Evolutionary conservation across 30 jellyfish, hydroid and myxozoan species (phyloP).

Genomic region (Chrysaora quinquecirrha): DNA sequence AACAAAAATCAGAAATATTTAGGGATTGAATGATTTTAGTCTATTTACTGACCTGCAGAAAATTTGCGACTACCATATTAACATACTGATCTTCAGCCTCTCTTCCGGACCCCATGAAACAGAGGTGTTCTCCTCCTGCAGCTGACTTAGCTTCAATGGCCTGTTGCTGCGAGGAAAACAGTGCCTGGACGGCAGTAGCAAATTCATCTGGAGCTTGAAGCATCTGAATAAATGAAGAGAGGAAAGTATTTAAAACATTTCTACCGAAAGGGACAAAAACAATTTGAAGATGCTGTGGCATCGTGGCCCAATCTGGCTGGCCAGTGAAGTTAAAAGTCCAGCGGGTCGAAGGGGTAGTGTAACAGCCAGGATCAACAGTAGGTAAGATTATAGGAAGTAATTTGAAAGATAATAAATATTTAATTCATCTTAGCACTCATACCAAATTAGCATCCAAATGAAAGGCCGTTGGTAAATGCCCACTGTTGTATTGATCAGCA

Average conservation of each 20-base stretch:
- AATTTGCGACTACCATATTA: constrained; percentile 97
- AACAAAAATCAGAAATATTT: neutral
- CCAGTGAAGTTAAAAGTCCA: too few relatives aligned
- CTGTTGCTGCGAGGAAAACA: constrained; percentile 96
- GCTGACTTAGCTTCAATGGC: constrained; percentile 95
- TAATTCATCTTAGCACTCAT: too few relatives aligned
- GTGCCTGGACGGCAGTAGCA: constrained; percentile 89
- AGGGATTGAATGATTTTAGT: too few relatives aligned
- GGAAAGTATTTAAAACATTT: too few relatives aligned
- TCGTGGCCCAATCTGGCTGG: too few relatives aligned
- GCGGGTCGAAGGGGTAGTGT: too few relatives aligned
- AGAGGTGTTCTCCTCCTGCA: constrained; percentile 97
- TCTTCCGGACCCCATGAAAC: constrained; percentile 98
- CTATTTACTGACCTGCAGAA: constrained; percentile 74
- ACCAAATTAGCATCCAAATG: constrained; percentile 98
- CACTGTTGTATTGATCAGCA: constrained; percentile 97
- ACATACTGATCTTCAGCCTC: constrained; percentile 98
- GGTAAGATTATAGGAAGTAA: too few relatives aligned
- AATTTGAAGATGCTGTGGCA: too few relatives aligned
- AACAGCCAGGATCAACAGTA: too few relatives aligned
- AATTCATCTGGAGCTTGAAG: constrained; percentile 97
- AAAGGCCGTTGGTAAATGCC: constrained; percentile 98
- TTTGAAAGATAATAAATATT: too few relatives aligned
- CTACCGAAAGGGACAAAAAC: too few relatives aligned
- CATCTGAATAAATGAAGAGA: constrained; percentile 55